phyloP scores from a whole-genome alignment of 64 coral and sea anemone genomes.

The Astreopora myriophthalma region DNA sequence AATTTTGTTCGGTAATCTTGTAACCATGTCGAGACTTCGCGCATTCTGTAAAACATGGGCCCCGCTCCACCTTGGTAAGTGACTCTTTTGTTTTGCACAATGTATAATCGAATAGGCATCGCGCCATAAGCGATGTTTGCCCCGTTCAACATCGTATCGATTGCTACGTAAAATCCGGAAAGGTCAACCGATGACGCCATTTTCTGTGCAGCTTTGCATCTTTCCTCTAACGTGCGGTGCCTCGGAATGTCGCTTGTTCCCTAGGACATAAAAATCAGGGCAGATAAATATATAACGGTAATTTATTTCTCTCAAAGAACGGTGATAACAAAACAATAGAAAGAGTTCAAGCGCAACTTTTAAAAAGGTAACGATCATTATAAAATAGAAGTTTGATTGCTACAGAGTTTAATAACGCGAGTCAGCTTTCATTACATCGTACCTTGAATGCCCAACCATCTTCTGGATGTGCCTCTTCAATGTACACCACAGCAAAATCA shows the following conservation, averaged over 20 bases:
- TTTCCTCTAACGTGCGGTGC: conserved; percentile 68
- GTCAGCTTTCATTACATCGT: background rate
- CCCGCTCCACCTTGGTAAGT: conserved; percentile 79
- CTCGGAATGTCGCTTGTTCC: conserved; percentile 52
- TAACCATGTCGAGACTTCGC: conserved; percentile 66
- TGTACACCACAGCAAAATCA: conserved; percentile 86
- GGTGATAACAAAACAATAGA: too few relatives aligned
- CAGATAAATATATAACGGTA: too few relatives aligned
- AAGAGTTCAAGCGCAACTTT: too few relatives aligned
- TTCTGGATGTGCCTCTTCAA: conserved; percentile 83
- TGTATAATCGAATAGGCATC: conserved; percentile 80
- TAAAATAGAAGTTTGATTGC: too few relatives aligned
- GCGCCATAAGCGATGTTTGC: conserved; percentile 88
- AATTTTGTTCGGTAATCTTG: background rate
- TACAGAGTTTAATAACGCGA: too few relatives aligned
- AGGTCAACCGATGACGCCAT: conserved; percentile 29
- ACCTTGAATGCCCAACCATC: conserved; percentile 94
- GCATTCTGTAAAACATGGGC: conserved; percentile 61
- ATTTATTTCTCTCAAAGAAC: too few relatives aligned
- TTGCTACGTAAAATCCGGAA: conserved; percentile 14
- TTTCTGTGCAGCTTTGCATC: conserved; percentile 51
- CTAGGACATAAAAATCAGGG: background rate
- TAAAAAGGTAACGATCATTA: too few relatives aligned
- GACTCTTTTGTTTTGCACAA: conserved; percentile 41
- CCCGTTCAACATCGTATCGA: conserved; percentile 80